Conservation (phyloP, 2,888 invertebrate species). For the Willowsia nigromaculata region DNA sequence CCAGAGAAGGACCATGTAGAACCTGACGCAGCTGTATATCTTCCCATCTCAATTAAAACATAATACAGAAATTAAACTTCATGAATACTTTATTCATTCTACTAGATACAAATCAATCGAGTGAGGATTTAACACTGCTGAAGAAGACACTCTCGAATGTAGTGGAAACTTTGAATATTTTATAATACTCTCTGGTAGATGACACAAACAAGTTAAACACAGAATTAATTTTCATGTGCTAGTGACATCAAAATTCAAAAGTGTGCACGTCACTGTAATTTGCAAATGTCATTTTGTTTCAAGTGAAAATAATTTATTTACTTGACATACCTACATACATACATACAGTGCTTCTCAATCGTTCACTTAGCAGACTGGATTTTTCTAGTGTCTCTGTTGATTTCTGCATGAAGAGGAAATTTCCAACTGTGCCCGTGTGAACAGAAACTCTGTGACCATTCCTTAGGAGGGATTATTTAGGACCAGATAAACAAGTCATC, state of each 20-base stretch:
- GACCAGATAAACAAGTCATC: background rate
- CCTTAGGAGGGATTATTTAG: background rate
- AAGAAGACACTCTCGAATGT: background rate
- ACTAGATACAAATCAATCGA: background rate
- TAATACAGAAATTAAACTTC: conserved; percentile 28
- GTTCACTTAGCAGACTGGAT: too few relatives aligned
- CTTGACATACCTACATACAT: too few relatives aligned
- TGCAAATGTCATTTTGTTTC: background rate
- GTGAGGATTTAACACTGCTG: conserved; percentile 10
- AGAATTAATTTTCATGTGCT: background rate
- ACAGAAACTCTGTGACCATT: background rate
- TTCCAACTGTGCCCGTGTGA: too few relatives aligned
- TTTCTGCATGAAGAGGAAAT: too few relatives aligned
- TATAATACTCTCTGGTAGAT: background rate
- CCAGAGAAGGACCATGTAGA: background rate
- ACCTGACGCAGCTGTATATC: background rate
- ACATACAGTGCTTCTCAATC: too few relatives aligned
- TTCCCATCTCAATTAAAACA: conserved; percentile 23
- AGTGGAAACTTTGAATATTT: background rate
- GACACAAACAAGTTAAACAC: background rate
- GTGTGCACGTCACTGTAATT: background rate
- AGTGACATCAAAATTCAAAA: background rate
- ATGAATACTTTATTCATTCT: conserved; percentile 12
- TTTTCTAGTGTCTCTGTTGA: too few relatives aligned
- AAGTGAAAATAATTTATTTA: background rate